Conservation (phyloP, 1,140 invertebrate genomes). For the Chrysomallon squamiferum region DNA sequence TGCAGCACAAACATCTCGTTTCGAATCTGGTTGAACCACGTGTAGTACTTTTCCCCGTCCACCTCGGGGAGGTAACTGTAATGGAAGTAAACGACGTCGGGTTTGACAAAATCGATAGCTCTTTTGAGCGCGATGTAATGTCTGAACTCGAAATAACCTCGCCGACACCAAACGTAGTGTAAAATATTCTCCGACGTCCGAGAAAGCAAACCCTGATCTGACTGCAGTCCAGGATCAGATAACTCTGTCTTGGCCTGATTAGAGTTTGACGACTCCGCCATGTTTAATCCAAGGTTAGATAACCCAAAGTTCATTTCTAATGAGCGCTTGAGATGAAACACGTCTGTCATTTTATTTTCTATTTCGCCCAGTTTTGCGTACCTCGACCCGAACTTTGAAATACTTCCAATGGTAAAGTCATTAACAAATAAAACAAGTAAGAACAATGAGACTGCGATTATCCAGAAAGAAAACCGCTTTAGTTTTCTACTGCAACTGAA, state of each 20-base stretch:
- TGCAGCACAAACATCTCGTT: constrained; percentile 14
- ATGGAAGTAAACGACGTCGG: constrained; percentile 31
- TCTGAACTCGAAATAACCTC: constrained; percentile 19
- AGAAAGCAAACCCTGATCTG: constrained; percentile 20
- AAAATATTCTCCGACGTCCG: constrained; percentile 23
- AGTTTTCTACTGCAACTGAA: neutral
- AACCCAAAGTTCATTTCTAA: neutral
- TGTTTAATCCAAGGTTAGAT: neutral
- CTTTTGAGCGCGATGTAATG: constrained; percentile 28
- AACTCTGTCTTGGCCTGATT: no score
- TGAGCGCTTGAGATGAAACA: neutral
- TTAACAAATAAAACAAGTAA: neutral
- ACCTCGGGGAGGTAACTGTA: constrained; percentile 16
- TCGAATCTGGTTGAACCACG: constrained; percentile 26
- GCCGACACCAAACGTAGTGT: constrained; percentile 18
- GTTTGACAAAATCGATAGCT: constrained; percentile 19
- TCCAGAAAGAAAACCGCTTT: neutral
- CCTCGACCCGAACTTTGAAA: neutral
- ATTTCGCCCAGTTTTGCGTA: neutral
- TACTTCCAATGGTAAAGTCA: neutral
- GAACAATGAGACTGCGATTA: neutral
- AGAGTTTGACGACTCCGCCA: constrained; percentile 13
- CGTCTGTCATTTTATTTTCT: neutral
- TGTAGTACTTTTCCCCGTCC: constrained; percentile 24
- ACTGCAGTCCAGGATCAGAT: no score